These are phyloP conservation scores for Clarias gariepinus DNA, from an alignment of 2,113 vertebrate species.

Conservation along the genomic window DNA sequence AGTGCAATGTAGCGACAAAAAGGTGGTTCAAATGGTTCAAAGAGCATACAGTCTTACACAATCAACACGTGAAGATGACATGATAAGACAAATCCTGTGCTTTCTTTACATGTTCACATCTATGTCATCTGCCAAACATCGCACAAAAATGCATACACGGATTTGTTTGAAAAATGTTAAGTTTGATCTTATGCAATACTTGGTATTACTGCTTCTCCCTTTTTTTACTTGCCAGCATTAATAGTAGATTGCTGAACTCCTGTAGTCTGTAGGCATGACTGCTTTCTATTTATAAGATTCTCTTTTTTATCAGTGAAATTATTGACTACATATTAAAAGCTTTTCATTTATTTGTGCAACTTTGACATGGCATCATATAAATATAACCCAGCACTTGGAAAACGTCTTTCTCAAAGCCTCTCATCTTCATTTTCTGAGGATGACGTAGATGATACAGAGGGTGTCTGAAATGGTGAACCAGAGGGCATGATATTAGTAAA, in stretches of 20 bases:
- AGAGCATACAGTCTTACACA: background rate
- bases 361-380: background rate
- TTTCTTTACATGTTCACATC: background rate
- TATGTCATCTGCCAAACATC: background rate
- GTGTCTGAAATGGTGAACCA: constrained; percentile 57
- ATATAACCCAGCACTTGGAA: background rate
- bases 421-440: constrained; percentile 56
- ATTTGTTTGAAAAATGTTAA: background rate
- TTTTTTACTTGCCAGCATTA: background rate
- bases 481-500: background rate
- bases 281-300: background rate
- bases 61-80: background rate
- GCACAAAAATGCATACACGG: background rate
- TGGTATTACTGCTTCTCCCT: background rate
- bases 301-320: background rate
- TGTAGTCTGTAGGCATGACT: background rate
- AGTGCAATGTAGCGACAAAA: background rate
- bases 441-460: constrained; percentile 62
- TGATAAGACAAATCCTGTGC: background rate
- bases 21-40: background rate
- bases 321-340: constrained; percentile 4
- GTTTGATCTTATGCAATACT: background rate
- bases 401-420: constrained; percentile 60
- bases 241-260: background rate
- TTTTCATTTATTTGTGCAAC: constrained; percentile 1